Percentiles rank a stretch among this genome's conserved stretches.
These are phyloP conservation scores for Phaethon lepturus DNA, from an alignment of 2,113 vertebrate species.

Conservation along the genomic window DNA sequence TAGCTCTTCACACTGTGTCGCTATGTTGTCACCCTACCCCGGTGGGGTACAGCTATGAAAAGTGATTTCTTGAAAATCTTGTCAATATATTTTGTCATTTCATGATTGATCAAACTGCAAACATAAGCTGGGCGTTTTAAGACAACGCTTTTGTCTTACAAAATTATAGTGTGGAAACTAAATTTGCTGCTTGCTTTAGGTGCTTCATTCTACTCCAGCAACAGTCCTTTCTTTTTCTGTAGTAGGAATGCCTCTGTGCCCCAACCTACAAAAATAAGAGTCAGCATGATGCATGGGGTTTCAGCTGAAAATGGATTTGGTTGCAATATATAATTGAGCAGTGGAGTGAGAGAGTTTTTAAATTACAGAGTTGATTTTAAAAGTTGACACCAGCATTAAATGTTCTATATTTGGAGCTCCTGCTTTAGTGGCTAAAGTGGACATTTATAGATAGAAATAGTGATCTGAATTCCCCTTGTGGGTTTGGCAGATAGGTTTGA, in stretches of 20 bases:
- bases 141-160: not conserved
- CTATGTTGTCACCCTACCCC: not conserved
- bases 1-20: not conserved
- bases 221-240: not conserved
- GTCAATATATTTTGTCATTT: not conserved
- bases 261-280: not conserved
- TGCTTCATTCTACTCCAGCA: not conserved
- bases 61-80: not conserved
- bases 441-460: constrained; percentile 39
- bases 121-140: not conserved
- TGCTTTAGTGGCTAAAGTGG: not conserved
- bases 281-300: not conserved
- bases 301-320: not conserved
- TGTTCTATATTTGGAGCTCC: constrained; percentile 23
- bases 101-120: not conserved
- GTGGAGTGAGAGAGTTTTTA: not conserved
- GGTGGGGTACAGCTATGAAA: not conserved
- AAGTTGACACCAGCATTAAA: constrained; percentile 13
- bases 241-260: not conserved
- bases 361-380: constrained; percentile 27
- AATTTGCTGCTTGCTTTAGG: not conserved
- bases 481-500: constrained; percentile 28
- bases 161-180: not conserved
- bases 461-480: constrained; percentile 52
- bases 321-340: constrained; percentile 1